phyloP scores from a whole-genome alignment of 2,797 vertebrate species.

The Psittacula derbiana region DNA sequence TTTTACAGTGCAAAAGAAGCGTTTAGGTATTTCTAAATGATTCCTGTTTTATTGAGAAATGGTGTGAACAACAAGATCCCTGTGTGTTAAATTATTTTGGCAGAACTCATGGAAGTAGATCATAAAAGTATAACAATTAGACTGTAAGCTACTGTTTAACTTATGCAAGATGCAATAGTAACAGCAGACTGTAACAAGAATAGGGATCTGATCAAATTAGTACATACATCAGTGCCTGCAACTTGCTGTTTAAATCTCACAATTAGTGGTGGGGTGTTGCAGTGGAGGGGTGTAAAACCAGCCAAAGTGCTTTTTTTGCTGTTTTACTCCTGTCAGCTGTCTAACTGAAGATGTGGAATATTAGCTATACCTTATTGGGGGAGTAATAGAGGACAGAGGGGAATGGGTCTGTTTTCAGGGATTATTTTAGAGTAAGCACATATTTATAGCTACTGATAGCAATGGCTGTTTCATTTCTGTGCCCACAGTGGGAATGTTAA shows the following conservation, averaged over 20 bases:
- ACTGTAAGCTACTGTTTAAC: neutral
- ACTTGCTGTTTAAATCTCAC: neutral
- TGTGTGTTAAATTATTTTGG: neutral
- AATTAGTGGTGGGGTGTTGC: rapidly evolving
- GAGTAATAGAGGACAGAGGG: neutral
- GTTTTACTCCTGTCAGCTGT: neutral
- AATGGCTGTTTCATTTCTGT: neutral
- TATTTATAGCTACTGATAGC: neutral
- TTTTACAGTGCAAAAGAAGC: neutral
- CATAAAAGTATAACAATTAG: neutral
- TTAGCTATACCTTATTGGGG: neutral
- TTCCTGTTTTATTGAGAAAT: neutral
- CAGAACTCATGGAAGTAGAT: neutral
- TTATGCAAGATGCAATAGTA: neutral
- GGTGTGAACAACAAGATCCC: neutral
- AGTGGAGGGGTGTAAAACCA: neutral
- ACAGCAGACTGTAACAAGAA: neutral
- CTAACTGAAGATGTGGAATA: neutral
- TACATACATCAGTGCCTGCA: neutral
- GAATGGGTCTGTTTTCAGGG: neutral
- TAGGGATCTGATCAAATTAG: neutral
- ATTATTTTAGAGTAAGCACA: neutral
- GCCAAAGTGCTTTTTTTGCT: neutral
- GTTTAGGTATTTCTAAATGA: neutral
- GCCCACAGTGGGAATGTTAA: neutral